Evolutionary conservation across 2,888 invertebrate genomes (phyloP).

Genomic region (Drosophila colorata): DNA sequence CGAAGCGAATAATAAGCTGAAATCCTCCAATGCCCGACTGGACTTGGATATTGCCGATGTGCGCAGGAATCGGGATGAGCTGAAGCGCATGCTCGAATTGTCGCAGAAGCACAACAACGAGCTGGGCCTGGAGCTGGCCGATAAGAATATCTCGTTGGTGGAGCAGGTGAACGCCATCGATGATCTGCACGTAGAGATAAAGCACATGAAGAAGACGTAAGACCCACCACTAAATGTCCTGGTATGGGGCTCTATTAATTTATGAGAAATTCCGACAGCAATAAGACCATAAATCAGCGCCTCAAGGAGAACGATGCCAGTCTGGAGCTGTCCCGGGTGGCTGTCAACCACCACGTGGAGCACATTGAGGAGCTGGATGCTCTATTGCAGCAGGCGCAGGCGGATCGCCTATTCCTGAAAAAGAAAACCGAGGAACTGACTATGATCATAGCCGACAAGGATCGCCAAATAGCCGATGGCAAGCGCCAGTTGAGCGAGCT

Average conservation of each 20-base stretch:
- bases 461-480: conserved; percentile 12
- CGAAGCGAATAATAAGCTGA: neutral
- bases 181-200: conserved; percentile 1
- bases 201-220: conserved; percentile 30
- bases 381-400: conserved; percentile 10
- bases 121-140: conserved; percentile 11
- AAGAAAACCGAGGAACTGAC: conserved; percentile 2
- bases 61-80: conserved; percentile 6
- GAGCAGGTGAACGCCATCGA: neutral
- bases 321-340: accelerated
- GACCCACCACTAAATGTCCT: conserved; percentile 1
- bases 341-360: neutral
- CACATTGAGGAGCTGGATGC: conserved; percentile 3
- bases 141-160: conserved; percentile 3
- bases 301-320: conserved; percentile 12
- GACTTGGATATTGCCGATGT: neutral
- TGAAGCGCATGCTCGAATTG: conserved; percentile 2
- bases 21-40: neutral
- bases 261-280: neutral
- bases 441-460: neutral
- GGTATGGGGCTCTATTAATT: neutral
- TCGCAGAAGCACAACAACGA: conserved; percentile 11
- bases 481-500: neutral
- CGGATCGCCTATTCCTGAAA: neutral
- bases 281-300: neutral